These are phyloP conservation scores for Istiophorus platypterus DNA, from an alignment of 2,113 vertebrate species.

Conservation along the genomic window DNA sequence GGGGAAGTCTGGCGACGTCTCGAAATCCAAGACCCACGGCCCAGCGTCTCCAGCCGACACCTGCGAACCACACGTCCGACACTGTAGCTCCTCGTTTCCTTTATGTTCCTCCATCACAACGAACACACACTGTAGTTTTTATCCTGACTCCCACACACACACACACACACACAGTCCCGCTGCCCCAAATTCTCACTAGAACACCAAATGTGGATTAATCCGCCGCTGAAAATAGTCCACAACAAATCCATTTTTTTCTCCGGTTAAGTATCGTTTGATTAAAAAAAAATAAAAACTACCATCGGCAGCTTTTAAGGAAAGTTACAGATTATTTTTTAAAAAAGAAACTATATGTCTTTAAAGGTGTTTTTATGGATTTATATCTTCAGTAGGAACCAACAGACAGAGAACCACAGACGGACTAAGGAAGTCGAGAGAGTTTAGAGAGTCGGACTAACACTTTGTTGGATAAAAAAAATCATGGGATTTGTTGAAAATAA, in stretches of 20 bases:
- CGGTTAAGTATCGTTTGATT: not conserved
- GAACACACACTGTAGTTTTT: not conserved
- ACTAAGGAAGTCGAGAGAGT: not conserved
- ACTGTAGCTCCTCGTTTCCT: too few species aligned
- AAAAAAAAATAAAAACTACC: too few species aligned
- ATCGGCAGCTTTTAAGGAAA: not conserved
- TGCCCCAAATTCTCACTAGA: slow-evolving; percentile 2
- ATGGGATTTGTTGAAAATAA: slow-evolving; percentile 1
- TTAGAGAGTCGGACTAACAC: not conserved
- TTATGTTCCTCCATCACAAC: not conserved
- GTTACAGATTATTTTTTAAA: not conserved
- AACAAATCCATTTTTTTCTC: not conserved
- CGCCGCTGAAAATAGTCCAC: slow-evolving; percentile 5
- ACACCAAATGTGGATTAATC: slow-evolving; percentile 8
- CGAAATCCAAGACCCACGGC: too few species aligned
- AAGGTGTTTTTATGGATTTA: too few species aligned
- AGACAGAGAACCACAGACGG: not conserved
- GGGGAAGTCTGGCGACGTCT: too few species aligned
- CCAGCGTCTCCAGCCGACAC: too few species aligned
- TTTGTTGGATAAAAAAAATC: not conserved
- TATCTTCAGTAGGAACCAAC: not conserved
- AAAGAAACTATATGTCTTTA: not conserved
- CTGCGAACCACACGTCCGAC: too few species aligned
- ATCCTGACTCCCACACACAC: not conserved
- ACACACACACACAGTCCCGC: not conserved